Evolutionary conservation across 2,797 vertebrate species (phyloP).

Genomic region (Malacoraja senta): DNA sequence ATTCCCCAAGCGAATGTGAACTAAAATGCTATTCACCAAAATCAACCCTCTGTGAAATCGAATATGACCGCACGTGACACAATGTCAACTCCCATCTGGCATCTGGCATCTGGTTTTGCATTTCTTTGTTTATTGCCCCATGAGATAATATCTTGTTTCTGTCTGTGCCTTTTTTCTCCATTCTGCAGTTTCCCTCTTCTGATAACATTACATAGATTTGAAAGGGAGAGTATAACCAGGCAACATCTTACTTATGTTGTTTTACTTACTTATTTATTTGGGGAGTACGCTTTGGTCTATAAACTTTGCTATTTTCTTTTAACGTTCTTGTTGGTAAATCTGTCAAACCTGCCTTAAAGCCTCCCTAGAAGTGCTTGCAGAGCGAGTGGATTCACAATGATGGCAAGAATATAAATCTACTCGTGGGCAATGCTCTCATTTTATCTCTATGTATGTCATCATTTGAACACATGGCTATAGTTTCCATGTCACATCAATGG

Average conservation of each 20-base stretch:
- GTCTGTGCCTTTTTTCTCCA: background rate
- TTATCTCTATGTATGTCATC: background rate
- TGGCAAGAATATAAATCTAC: background rate
- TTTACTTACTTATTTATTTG: background rate
- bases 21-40: background rate
- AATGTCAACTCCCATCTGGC: background rate
- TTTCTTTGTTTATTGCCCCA: background rate
- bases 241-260: background rate
- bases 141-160: background rate
- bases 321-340: background rate
- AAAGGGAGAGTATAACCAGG: background rate
- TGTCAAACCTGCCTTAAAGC: background rate
- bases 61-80: background rate
- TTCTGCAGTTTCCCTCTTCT: background rate
- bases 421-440: background rate
- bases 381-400: background rate
- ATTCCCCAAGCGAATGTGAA: background rate
- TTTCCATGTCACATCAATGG: background rate
- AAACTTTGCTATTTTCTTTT: background rate
- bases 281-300: background rate
- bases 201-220: background rate
- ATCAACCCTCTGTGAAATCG: background rate
- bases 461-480: background rate
- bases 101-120: conserved; percentile 15
- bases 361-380: background rate